Evolutionary conservation across 1,140 invertebrate species (phyloP), one percentile per base, ranked within the genome.

Genomic region (Drosophila fuyamai): DNA sequence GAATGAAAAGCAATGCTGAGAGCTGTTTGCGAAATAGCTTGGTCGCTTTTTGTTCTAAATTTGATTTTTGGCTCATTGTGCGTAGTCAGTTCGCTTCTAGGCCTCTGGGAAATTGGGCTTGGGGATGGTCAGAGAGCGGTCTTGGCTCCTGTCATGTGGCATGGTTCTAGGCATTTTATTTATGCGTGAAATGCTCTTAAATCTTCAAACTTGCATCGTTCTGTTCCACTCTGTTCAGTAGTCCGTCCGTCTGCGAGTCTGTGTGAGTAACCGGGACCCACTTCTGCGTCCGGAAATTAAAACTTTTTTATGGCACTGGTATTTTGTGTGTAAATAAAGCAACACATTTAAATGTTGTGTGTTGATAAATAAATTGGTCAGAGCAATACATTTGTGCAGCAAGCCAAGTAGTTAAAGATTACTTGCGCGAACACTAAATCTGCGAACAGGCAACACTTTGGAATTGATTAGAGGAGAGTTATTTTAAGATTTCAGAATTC

Each of bases 111-210:
- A 38, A n/a, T 13, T 16, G 68, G 41, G 44, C 14, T 14, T 12
- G 8, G 9, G 43, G 41, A 36, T 56, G 78, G 61, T 12, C 35
- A 41, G 50, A 46, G 18, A 35, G 50, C 23, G 5, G 51, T 12
- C 41, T 58, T 38, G 44, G 32, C 16, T 27, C 43, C 65, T 81
- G 76, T 66, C 65, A 81, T 71, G 65, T 77, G 59, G 51, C 63
- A 66, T 62, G 27, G 63, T 61, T 61, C 70, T 43, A 66, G 76
- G 76, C 60, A 56, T 82, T 75, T 83, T 83, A 81, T 83, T 83
- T 83, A 81, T 79, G 79, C 79, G 75, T 71, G 60, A 70, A 83
- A 81, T 76, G 74, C 75, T 78, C 65, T 70, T 46, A 77, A 78
- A 81, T 77, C 68, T 58, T 47, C 32, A n/a, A 77, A 72, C 79